Percentiles rank a stretch among this genome's conserved stretches.
Evolutionary conservation across 92 coral and sea anemone species (phyloP).

Genomic region (Paragorgia papillata): DNA sequence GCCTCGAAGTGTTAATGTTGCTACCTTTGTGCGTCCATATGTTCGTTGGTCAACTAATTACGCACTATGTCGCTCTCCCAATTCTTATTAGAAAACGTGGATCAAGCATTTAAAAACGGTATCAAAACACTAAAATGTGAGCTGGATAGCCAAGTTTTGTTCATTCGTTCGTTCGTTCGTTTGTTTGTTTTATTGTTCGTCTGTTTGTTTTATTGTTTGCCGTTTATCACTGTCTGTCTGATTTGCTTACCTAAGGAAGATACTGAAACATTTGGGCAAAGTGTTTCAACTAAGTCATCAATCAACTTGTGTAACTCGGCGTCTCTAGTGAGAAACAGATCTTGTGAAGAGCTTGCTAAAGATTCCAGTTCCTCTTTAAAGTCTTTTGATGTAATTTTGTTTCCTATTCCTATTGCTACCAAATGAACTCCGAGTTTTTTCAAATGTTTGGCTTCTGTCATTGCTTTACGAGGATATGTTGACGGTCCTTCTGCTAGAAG

Average conservation of each 20-base stretch:
- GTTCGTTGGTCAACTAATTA: no score
- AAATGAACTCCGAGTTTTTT: constrained; percentile 7
- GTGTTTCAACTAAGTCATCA: neutral
- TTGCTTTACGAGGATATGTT: neutral
- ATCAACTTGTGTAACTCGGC: neutral
- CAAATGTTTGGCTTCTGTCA: constrained; percentile 10
- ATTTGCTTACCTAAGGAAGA: constrained; percentile 1
- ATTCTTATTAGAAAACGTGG: no score
- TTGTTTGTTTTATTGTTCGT: no score
- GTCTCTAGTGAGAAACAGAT: neutral
- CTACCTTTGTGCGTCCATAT: no score
- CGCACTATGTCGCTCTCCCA: no score
- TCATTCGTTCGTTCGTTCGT: no score
- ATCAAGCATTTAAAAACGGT: no score
- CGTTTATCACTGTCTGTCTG: neutral
- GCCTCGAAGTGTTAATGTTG: no score
- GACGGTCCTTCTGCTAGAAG: constrained; percentile 12
- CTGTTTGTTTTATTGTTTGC: neutral
- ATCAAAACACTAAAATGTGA: no score
- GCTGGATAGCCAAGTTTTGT: no score
- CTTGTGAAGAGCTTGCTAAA: constrained; percentile 5
- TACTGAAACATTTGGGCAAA: constrained; percentile 12
- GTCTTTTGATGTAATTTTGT: neutral
- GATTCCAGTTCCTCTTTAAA: constrained; percentile 10
- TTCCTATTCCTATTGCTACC: constrained; percentile 12